phyloP scores from a whole-genome alignment of 2,113 vertebrate genomes.

The crab-eating macaque (Macaca fascicularis) region DNA sequence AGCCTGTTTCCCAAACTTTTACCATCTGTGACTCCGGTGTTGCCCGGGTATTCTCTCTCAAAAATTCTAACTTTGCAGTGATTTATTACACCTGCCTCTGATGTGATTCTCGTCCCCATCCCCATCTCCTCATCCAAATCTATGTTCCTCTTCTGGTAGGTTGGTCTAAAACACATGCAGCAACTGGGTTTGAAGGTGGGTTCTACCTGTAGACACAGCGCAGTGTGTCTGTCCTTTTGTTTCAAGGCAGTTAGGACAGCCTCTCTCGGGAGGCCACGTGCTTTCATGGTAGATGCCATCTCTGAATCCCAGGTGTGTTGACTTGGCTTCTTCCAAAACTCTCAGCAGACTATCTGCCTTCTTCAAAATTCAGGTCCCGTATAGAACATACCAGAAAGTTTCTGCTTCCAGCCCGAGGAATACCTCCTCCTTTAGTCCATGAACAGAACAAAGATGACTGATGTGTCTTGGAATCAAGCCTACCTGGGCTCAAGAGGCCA shows the following conservation, averaged over 20 bases:
- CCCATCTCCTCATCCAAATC: not conserved
- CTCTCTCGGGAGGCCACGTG: not conserved
- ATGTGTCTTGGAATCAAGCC: not conserved
- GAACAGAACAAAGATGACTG: not conserved
- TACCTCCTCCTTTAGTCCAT: not conserved
- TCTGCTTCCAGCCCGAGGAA: not conserved
- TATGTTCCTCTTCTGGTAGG: not conserved
- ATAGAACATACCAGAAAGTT: not conserved
- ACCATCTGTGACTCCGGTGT: not conserved
- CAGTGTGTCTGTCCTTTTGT: not conserved
- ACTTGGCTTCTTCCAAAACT: not conserved
- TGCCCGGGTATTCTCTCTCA: not conserved
- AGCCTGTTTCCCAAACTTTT: not conserved
- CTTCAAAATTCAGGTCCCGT: not conserved
- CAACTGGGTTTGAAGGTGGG: not conserved
- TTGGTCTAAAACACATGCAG: not conserved
- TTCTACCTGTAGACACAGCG: not conserved
- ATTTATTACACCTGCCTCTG: not conserved
- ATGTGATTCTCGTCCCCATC: not conserved
- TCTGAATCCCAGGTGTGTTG: not conserved
- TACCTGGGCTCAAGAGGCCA: not conserved
- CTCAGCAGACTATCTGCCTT: not conserved
- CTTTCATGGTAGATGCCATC: not conserved
- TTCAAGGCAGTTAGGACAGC: not conserved
- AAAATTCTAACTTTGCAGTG: not conserved